Conservation (phyloP, 2,888 invertebrate genomes). For the Neoascia interrupta region DNA sequence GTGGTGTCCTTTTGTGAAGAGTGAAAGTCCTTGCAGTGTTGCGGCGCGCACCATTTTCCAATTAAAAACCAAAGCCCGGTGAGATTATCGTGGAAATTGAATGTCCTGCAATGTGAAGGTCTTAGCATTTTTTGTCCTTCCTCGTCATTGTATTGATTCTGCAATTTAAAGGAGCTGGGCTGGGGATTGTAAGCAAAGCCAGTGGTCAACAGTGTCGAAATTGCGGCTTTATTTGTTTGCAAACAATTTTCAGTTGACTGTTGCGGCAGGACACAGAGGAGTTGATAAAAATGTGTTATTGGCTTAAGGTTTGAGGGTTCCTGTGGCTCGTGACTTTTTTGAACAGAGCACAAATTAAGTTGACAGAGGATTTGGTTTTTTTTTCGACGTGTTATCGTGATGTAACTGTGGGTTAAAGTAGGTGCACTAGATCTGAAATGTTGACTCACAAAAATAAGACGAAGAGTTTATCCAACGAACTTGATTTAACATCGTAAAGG, state of each 20-base stretch:
- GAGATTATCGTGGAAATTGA: constrained; percentile 24
- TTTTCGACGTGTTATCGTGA: background rate
- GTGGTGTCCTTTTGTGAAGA: background rate
- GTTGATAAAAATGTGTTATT: background rate
- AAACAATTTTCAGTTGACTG: constrained; percentile 1
- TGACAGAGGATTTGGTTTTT: constrained; percentile 7
- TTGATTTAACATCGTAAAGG: too few relatives aligned
- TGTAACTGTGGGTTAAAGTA: constrained; percentile 9
- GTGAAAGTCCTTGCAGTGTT: background rate
- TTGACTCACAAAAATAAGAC: too few relatives aligned
- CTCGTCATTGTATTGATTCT: background rate
- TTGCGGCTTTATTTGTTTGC: constrained; percentile 29
- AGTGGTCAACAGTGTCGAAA: constrained; percentile 16
- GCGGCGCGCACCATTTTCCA: background rate
- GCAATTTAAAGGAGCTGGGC: too few relatives aligned
- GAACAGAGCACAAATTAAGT: constrained; percentile 7
- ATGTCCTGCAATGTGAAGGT: too few relatives aligned
- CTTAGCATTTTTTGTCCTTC: background rate
- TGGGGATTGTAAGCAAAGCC: background rate
- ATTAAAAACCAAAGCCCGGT: constrained; percentile 23
- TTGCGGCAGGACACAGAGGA: background rate
- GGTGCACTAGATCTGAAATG: too few relatives aligned
- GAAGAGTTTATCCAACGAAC: too few relatives aligned
- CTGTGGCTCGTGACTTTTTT: background rate
- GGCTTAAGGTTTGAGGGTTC: too few relatives aligned